These are phyloP conservation scores for Xestia sexstrigata DNA, from an alignment of 2,888 invertebrate species.

Conservation along the genomic window DNA sequence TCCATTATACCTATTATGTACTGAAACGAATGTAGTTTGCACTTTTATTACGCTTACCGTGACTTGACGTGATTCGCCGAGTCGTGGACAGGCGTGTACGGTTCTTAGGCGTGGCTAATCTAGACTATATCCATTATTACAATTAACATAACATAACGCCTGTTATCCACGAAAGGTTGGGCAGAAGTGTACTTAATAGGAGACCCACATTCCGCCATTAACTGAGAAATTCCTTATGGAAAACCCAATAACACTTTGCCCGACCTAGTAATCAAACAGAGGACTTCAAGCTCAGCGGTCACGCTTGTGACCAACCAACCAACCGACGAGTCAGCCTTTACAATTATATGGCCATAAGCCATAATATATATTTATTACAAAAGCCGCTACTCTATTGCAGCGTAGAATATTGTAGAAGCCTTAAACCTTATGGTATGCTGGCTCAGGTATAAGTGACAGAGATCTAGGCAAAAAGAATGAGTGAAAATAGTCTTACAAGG, in stretches of 20 bases:
- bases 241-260: too few species aligned
- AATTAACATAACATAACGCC: not conserved
- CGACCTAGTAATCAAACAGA: too few species aligned
- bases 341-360: not conserved
- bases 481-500: not conserved
- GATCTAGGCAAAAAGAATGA: not conserved
- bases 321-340: not conserved
- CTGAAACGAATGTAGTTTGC: constrained; percentile 14
- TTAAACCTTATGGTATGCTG: not conserved
- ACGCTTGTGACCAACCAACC: too few species aligned
- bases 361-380: too few species aligned
- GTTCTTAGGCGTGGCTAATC: constrained; percentile 7
- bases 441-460: not conserved
- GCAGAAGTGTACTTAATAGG: too few species aligned
- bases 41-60: constrained; percentile 35
- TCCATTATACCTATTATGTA: constrained; percentile 2
- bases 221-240: too few species aligned
- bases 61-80: constrained; percentile 38
- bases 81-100: constrained; percentile 13
- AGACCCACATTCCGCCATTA: too few species aligned
- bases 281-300: too few species aligned
- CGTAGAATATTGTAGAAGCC: too few species aligned
- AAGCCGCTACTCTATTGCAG: too few species aligned
- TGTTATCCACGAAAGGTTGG: too few species aligned
- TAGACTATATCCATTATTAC: constrained; percentile 6